phyloP scores from a whole-genome alignment of 2,113 vertebrate species.

The Tamias sibiricus region DNA sequence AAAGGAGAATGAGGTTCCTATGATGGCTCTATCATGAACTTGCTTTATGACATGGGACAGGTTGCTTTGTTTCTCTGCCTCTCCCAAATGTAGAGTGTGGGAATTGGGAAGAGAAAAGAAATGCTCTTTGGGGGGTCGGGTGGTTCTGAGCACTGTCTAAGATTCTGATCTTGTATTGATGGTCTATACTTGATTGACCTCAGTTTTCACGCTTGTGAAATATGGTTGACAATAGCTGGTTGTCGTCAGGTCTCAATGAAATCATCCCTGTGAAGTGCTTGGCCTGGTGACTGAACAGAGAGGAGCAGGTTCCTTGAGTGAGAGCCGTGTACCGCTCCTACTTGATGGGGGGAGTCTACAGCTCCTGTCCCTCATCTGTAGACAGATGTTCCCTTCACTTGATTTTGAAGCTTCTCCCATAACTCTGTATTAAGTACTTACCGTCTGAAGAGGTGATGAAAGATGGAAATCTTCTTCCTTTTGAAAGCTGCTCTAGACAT shows the following conservation, averaged over 20 bases:
- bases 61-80: slow-evolving; percentile 15
- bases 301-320: too few relatives aligned
- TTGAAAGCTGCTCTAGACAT: not conserved
- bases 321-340: accelerated
- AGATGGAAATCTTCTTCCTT: not conserved
- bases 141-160: not conserved
- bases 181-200: not conserved
- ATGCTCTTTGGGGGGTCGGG: not conserved
- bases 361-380: not conserved
- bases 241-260: not conserved
- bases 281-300: not conserved
- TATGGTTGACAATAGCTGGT: not conserved
- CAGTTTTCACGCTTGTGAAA: not conserved
- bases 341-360: not conserved
- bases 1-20: not conserved
- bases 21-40: not conserved
- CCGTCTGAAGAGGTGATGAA: not conserved
- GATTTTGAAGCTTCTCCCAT: not conserved
- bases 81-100: not conserved
- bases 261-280: not conserved
- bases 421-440: not conserved
- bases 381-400: not conserved
- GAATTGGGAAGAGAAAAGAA: slow-evolving; percentile 11
- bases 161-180: not conserved
- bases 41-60: not conserved